Base-by-base conservation (phyloP, 2,113 vertebrate genomes). In the Ameiurus melas region DNA sequence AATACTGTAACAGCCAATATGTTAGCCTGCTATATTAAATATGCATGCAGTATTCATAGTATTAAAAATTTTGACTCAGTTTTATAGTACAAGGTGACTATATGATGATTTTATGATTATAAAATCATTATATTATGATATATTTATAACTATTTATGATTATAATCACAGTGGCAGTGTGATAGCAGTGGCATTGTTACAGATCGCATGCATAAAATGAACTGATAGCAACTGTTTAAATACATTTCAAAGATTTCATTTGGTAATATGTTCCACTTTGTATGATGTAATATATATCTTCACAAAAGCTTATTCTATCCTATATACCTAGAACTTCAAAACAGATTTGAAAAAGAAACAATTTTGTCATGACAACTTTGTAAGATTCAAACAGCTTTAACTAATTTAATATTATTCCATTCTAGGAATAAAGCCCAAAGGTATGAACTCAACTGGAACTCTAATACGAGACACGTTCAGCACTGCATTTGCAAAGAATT, bases 401-500 rank as follows among this genome's bases (percentile, higher is more conserved):
- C n/a, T 47, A 53, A 47, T 57, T 82, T 66, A 80, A 8, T 51
- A 17, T 19, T 71, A 8, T 82, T 88, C 79, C 16, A 57, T 80
- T 83, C 33, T 87, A 82, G 87, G 86, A 62, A 62, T 87, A 87
- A n/a, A 82, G 17, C 17, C 57, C 1, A 9, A 51, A 84, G 71
- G 36, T 0, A 95, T 95, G 95, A 95, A 89, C 87, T 93, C 92
- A 9, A 85, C 90, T 17, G 17, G 66, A 86, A n/a, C 86, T 7
- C 88, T 93, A 1, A 0, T 90, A 64, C 93, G 94, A 89, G 95
- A 96, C 64, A 92, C 92, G 1, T 94, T 93, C 82, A 51, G 84
- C 71, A 88, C 47, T 0, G 94, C 94, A 0, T 90, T 96, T 55
- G 71, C 92, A 7, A 96, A 94, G 91, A 95, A 95, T 92, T 90